A percentile compares a stretch with the other conserved stretches of the same genome.
These are phyloP conservation scores for Drosophila kikkawai DNA, from an alignment of 1,140 invertebrate species.

Conservation along the genomic window DNA sequence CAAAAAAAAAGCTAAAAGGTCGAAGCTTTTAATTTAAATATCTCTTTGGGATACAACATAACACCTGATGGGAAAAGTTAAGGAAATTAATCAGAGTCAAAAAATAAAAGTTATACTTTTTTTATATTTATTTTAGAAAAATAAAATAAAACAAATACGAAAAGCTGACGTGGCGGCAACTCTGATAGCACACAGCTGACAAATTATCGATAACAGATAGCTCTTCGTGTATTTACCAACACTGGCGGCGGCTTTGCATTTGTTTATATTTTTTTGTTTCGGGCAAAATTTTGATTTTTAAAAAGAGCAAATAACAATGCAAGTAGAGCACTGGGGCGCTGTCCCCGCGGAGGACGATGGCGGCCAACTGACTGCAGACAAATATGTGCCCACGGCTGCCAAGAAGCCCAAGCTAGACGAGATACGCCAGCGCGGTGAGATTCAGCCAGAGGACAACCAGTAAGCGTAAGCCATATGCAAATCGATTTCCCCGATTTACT, in stretches of 20 bases:
- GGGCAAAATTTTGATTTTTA: not conserved
- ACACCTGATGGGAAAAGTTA: not conserved
- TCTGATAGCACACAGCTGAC: constrained; percentile 4
- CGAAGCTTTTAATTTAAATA: not conserved
- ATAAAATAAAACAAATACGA: not conserved
- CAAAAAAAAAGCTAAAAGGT: constrained; percentile 1
- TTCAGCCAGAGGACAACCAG: constrained; percentile 40
- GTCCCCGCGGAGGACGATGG: constrained; percentile 46
- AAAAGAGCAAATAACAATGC: constrained; percentile 26
- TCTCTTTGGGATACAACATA: too few species aligned
- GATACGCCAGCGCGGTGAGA: constrained; percentile 42
- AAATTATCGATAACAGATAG: not conserved
- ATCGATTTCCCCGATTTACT: too few species aligned
- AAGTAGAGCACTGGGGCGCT: constrained; percentile 65
- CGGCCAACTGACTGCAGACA: constrained; percentile 35
- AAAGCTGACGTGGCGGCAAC: constrained; percentile 15
- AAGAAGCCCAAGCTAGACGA: constrained; percentile 66
- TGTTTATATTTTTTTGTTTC: constrained; percentile 29
- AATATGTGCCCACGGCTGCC: constrained; percentile 47
- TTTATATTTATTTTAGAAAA: not conserved
- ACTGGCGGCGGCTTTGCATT: constrained; percentile 28
- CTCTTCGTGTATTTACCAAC: not conserved
- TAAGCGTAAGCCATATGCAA: constrained; percentile 36
- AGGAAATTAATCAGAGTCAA: not conserved
- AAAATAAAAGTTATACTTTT: too few species aligned